Evolutionary conservation across 2,888 invertebrate species (phyloP).

Genomic region (Amphipyra tragopoginis): DNA sequence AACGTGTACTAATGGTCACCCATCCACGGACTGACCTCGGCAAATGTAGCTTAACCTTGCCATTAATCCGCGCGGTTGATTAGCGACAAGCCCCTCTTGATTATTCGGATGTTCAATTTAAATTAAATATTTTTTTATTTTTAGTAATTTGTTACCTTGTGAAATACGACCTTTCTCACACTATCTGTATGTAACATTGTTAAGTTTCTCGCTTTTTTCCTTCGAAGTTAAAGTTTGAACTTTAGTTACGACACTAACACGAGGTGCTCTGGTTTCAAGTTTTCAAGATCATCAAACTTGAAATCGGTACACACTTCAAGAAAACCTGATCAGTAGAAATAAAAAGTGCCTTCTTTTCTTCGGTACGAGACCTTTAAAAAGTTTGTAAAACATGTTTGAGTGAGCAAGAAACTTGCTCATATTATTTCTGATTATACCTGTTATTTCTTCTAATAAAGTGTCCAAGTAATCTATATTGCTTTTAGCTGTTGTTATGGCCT

Average conservation of each 20-base stretch:
- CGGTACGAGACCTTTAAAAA: conserved; percentile 28
- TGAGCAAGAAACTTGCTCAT: conserved; percentile 39
- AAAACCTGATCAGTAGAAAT: conserved; percentile 21
- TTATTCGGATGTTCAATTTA: no score
- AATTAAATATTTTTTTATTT: no score
- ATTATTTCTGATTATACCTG: conserved; percentile 44
- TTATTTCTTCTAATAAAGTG: conserved; percentile 41
- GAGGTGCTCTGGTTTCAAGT: conserved; percentile 10
- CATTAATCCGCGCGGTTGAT: no score
- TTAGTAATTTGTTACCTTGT: no score
- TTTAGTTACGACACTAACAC: conserved; percentile 10
- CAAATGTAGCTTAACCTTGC: no score
- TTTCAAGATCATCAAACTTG: conserved; percentile 33
- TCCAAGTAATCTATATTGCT: conserved; percentile 45
- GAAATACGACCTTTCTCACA: no score
- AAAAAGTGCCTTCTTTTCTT: conserved; percentile 24
- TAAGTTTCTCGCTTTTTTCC: no score
- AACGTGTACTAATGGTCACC: no score
- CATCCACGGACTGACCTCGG: no score
- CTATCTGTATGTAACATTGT: no score
- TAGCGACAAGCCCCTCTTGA: no score
- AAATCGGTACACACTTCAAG: conserved; percentile 29
- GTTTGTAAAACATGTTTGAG: conserved; percentile 23
- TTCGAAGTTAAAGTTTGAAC: conserved; percentile 7
- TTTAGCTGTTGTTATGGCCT: conserved; percentile 51